Base-by-base conservation (phyloP, 2,888 invertebrate species). In the Dysmachus trigonus region DNA sequence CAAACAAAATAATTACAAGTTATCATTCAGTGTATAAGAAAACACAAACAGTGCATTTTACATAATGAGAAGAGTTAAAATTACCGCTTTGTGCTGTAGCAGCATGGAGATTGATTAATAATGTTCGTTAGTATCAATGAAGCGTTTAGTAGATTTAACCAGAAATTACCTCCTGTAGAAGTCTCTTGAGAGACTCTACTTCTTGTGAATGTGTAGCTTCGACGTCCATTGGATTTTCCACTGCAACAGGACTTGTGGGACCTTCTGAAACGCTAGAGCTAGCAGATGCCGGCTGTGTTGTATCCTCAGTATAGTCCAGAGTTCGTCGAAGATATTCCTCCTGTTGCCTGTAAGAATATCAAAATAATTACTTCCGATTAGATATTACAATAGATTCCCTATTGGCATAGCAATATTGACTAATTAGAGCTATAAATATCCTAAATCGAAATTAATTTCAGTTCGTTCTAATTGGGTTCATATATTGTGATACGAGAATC, bases 151-250 rank as follows among this genome's bases (percentile, higher is more conserved):
- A 47, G 35, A 74, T 74, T 15, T 62, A 27, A 62, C 22, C 27
- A 62, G 27, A 86, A 90, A 90, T 90, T 93, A 96, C 97, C 95
- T 97, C 97, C 92, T 96, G 96, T 88, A 97, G 92, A 88, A 97
- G 93, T 87, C 95, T 93, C 90, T 95, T 93, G 15, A 97, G 93
- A 89, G 96, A 95, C 91, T 95, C 95, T 84, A 96, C 95, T 89
- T 96, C 96, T 79, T 91, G 92, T 86, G 92, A 92, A 89, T 91
- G 92, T 71, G 92, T 93, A 86, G 91, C 90, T 87, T 92, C 92
- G 87, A 91, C 92, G 89, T 92, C 92, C 93, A 92, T 90, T 90
- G 93, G 92, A 90, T 94, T 93, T 88, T 93, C 93, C 85, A 93
- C 93, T 89, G 90, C 93, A 87, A 91, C 91, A 15, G 94, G 94